Base-by-base conservation (phyloP, 2,797 vertebrate species). In the Oryzias sinensis region DNA sequence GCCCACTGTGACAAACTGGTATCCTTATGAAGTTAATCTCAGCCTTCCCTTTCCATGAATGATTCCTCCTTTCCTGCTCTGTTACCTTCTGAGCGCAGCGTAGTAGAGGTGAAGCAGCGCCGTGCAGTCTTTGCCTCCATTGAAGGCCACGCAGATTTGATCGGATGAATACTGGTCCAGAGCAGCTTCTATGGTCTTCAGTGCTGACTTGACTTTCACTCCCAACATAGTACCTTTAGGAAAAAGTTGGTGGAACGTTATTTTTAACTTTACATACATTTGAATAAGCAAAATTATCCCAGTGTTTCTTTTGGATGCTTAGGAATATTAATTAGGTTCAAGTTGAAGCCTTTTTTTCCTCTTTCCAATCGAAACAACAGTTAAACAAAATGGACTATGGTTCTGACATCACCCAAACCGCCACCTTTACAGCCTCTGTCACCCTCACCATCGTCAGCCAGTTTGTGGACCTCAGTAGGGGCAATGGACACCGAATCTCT, bases 61-160 rank as follows among this genome's bases (percentile, higher is more conserved):
- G 24, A 56, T 29, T 65, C 59, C 22, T 56, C 2, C 2, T 53
- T 50, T 40, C 18, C 6, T 54, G 18, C 53, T 17, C 43, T 4
- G 43, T 85, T 91, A 99, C 97, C 95, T 93, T 86, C 93, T 93
- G 63, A 95, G 68, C 0, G 93, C 94, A 0, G 95, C 95, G 0
- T 96, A 93, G 89, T 92, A 93, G 2, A 98, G 94, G 66, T 99
- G 97, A 17, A 98, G 91, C 61, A 99, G 91, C 0, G 92, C 96
- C 0, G 97, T 99, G 86, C 96, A 98, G 86, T 99, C 97, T 80
- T 99, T 99, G 68, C 97, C 97, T 4, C 97, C 97, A 0, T 99
- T 99, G 89, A 99, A 99, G 47, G 94, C 97, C 43, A 97, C 86
- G 1, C 96, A 98, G 74, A 98, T 79, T 73, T 94, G 89, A 54